Evolutionary conservation across 2,113 vertebrate species (phyloP).

Genomic region (Anoura caudifer): DNA sequence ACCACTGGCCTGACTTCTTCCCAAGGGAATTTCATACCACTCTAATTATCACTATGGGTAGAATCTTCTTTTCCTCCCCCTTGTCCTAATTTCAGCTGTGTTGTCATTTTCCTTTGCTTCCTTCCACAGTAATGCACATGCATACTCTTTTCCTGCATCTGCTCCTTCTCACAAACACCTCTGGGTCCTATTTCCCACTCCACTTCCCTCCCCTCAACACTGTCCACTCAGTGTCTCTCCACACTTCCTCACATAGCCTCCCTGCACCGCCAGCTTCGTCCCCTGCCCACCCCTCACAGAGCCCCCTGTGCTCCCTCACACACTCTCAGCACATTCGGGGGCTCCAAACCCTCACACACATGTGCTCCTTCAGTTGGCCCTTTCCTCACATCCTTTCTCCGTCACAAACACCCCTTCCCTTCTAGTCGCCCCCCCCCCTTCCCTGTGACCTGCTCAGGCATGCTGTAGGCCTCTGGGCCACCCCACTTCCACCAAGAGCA

Average conservation of each 20-base stretch:
- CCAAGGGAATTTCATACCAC: not conserved
- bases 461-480: not conserved
- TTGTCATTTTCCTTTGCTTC: not conserved
- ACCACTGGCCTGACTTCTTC: not conserved
- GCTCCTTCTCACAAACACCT: not conserved
- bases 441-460: not conserved
- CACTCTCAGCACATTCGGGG: accelerated
- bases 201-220: not conserved
- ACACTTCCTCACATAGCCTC: not conserved
- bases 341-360: not conserved
- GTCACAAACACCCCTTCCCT: not conserved
- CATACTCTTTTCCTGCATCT: not conserved
- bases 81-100: not conserved
- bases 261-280: not conserved
- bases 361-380: accelerated
- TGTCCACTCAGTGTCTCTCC: not conserved
- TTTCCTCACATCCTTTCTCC: not conserved
- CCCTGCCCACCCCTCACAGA: not conserved
- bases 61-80: not conserved
- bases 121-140: not conserved
- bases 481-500: not conserved
- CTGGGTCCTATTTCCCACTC: not conserved
- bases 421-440: not conserved
- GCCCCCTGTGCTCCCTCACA: not conserved
- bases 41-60: not conserved